These are phyloP conservation scores for Pteropus rufus DNA, from an alignment of 2,797 vertebrate species.

Conservation along the genomic window DNA sequence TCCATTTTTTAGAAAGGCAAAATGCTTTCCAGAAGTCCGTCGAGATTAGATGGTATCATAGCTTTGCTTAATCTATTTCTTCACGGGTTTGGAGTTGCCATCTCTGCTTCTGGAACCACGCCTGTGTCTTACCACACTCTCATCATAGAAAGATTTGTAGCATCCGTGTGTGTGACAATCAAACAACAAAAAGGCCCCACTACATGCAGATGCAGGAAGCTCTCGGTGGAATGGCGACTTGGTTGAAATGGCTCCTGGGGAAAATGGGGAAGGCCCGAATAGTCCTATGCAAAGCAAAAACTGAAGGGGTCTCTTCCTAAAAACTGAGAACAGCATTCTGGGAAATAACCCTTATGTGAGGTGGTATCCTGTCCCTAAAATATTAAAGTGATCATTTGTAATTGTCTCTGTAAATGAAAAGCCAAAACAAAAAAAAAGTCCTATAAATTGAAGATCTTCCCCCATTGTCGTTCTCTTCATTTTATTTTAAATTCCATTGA, in stretches of 20 bases:
- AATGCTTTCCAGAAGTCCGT: background rate
- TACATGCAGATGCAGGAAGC: background rate
- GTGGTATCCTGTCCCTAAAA: background rate
- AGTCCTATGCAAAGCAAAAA: background rate
- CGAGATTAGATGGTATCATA: fast-evolving
- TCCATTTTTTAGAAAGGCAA: background rate
- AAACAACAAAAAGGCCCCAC: background rate
- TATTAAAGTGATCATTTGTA: background rate
- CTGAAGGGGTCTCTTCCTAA: background rate
- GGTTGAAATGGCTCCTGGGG: background rate
- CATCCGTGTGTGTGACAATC: background rate
- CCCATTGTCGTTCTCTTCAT: background rate
- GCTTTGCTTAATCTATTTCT: background rate
- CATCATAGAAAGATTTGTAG: background rate
- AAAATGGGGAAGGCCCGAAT: background rate
- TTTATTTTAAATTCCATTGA: background rate
- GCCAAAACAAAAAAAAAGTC: background rate
- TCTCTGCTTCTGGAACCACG: background rate
- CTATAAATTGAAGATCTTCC: background rate
- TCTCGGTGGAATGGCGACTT: background rate
- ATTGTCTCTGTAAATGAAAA: background rate
- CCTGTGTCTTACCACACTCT: background rate
- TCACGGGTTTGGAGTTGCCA: background rate
- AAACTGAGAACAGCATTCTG: background rate
- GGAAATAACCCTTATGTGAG: background rate